These are phyloP conservation scores for Cephus nigrinus DNA, from an alignment of 2,888 invertebrate genomes.

Conservation along the genomic window DNA sequence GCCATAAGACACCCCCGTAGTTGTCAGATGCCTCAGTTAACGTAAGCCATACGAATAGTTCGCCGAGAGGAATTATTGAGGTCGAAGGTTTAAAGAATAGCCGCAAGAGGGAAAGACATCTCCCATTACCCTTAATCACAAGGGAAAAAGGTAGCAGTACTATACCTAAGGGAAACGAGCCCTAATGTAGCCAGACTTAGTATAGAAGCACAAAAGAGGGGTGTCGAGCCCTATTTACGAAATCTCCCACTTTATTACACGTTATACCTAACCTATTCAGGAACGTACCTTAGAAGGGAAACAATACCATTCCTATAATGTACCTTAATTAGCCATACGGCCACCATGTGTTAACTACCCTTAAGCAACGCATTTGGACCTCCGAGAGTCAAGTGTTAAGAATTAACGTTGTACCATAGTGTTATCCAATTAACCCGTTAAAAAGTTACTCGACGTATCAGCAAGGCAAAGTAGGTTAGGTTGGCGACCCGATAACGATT, in stretches of 20 bases:
- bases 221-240: slow-evolving; percentile 16
- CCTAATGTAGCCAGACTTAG: slow-evolving; percentile 18
- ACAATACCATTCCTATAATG: background rate
- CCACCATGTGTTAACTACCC: background rate
- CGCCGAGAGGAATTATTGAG: slow-evolving; percentile 35
- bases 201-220: slow-evolving; percentile 10
- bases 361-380: background rate
- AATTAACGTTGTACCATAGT: background rate
- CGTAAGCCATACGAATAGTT: slow-evolving; percentile 31
- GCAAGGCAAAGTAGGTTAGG: background rate
- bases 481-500: too few species aligned
- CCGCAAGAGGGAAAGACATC: slow-evolving; percentile 28
- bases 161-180: slow-evolving; percentile 10
- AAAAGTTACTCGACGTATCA: background rate
- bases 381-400: background rate
- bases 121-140: slow-evolving; percentile 40
- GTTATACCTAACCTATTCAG: slow-evolving; percentile 6
- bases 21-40: slow-evolving; percentile 17
- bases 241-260: slow-evolving; percentile 22
- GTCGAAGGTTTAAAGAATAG: slow-evolving; percentile 34
- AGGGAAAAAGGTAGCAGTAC: slow-evolving; percentile 25
- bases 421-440: background rate
- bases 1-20: background rate
- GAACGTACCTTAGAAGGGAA: background rate
- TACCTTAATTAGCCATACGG: background rate